phyloP scores from a whole-genome alignment of 2,888 invertebrate genomes.

The Mesopsocus fuscifrons region DNA sequence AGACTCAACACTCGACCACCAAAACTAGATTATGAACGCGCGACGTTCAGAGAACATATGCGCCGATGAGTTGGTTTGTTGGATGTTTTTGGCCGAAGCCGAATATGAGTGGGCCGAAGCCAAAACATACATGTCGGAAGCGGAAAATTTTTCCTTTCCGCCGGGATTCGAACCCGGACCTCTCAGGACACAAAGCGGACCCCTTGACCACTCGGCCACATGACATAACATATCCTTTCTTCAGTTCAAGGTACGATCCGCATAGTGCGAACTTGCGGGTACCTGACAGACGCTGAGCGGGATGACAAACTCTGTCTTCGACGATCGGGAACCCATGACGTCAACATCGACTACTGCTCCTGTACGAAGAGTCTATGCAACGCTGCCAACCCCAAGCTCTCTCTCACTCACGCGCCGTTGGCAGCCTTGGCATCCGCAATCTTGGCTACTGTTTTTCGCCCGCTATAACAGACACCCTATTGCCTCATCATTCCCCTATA shows the following conservation, averaged over 20 bases:
- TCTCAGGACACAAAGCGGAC: no score
- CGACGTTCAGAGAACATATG: no score
- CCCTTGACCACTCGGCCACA: no score
- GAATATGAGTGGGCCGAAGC: no score
- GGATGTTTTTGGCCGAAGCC: no score
- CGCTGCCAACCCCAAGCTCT: conserved; percentile 18
- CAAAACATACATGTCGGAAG: no score
- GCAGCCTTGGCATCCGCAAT: background rate
- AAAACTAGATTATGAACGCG: no score
- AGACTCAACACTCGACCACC: no score
- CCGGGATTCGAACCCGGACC: no score
- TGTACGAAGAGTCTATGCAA: conserved; percentile 66
- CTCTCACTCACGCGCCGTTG: background rate
- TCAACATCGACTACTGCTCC: conserved; percentile 55
- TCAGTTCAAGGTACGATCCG: conserved; percentile 56
- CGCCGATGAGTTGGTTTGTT: no score
- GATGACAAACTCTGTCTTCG: conserved; percentile 42
- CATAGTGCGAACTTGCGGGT: conserved; percentile 66
- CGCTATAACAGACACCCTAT: background rate
- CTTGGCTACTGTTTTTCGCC: background rate
- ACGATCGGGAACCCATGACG: conserved; percentile 53
- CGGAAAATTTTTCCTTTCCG: no score
- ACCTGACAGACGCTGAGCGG: conserved; percentile 38
- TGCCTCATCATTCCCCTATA: no score
- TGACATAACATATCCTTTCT: conserved; percentile 19